Evolutionary conservation across 1,140 invertebrate genomes (phyloP).

Genomic region (Lamellibrachia luymesi): DNA sequence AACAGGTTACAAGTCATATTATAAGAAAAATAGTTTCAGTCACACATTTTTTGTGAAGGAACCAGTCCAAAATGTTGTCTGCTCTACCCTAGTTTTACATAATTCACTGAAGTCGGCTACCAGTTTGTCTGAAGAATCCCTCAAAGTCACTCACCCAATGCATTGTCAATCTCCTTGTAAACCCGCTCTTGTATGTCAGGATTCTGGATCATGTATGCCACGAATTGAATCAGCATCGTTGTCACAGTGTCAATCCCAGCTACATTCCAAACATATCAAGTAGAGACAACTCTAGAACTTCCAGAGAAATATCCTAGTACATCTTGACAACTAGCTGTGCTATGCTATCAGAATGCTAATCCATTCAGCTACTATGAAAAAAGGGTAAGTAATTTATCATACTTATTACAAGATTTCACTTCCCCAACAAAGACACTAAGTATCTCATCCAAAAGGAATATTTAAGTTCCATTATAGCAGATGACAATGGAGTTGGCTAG

Average conservation of each 20-base stretch:
- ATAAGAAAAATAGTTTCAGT: background rate
- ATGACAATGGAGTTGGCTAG: background rate
- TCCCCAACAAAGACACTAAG: background rate
- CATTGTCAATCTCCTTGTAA: slow-evolving; percentile 1
- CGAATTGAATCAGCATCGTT: background rate
- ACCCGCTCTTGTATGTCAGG: slow-evolving; percentile 3
- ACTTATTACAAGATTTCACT: background rate
- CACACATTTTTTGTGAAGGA: background rate
- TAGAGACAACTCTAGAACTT: background rate
- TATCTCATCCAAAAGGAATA: background rate
- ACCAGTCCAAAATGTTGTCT: background rate
- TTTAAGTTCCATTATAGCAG: background rate
- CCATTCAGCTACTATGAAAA: too few relatives aligned
- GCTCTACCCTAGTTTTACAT: background rate
- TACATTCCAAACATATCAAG: background rate
- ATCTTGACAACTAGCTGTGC: background rate
- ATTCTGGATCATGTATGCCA: slow-evolving; percentile 3
- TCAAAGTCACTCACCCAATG: background rate
- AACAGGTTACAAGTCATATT: background rate
- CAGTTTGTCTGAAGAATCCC: background rate
- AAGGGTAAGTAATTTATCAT: background rate
- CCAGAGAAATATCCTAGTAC: background rate
- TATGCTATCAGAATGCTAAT: background rate
- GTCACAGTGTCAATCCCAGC: slow-evolving; percentile 12
- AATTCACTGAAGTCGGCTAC: too few relatives aligned